phyloP scores from a whole-genome alignment of 2,888 invertebrate species.

The Spialia ferax region DNA sequence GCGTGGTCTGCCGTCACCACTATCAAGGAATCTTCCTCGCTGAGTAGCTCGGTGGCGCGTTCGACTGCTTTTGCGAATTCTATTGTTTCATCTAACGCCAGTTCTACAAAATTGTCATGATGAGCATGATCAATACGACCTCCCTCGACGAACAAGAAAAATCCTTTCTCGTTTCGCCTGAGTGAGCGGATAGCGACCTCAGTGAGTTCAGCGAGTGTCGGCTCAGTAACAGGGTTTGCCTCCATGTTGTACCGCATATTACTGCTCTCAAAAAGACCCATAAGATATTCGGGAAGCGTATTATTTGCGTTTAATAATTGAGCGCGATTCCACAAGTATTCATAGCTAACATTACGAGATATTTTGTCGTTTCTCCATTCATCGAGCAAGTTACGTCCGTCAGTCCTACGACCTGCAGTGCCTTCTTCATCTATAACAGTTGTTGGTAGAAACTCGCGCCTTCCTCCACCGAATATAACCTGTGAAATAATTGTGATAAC shows the following conservation, averaged over 20 bases:
- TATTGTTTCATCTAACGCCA: slow-evolving; percentile 88
- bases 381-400: slow-evolving; percentile 88
- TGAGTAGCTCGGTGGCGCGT: slow-evolving; percentile 60
- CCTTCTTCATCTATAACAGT: slow-evolving; percentile 81
- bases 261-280: slow-evolving; percentile 87
- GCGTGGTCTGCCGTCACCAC: slow-evolving; percentile 92
- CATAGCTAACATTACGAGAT: slow-evolving; percentile 60
- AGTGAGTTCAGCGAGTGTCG: slow-evolving; percentile 63
- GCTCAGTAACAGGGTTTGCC: slow-evolving; percentile 57
- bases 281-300: slow-evolving; percentile 82
- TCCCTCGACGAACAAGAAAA: slow-evolving; percentile 89
- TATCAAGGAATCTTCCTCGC: slow-evolving; percentile 89
- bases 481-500: slow-evolving; percentile 51
- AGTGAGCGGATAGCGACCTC: slow-evolving; percentile 89
- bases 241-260: slow-evolving; percentile 90
- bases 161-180: slow-evolving; percentile 87
- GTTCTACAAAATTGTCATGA: slow-evolving; percentile 80
- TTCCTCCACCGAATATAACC: slow-evolving; percentile 92
- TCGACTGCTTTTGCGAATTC: slow-evolving; percentile 86
- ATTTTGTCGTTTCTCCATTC: slow-evolving; percentile 87
- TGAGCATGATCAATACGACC: slow-evolving; percentile 88
- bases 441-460: slow-evolving; percentile 88
- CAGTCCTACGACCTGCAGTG: slow-evolving; percentile 74
- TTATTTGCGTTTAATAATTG: slow-evolving; percentile 74
- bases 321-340: slow-evolving; percentile 87